Percentiles rank a stretch among this genome's conserved stretches.
These are phyloP conservation scores for Holcopasites calliopsidis DNA, from an alignment of 1,140 invertebrate species.

Conservation along the genomic window DNA sequence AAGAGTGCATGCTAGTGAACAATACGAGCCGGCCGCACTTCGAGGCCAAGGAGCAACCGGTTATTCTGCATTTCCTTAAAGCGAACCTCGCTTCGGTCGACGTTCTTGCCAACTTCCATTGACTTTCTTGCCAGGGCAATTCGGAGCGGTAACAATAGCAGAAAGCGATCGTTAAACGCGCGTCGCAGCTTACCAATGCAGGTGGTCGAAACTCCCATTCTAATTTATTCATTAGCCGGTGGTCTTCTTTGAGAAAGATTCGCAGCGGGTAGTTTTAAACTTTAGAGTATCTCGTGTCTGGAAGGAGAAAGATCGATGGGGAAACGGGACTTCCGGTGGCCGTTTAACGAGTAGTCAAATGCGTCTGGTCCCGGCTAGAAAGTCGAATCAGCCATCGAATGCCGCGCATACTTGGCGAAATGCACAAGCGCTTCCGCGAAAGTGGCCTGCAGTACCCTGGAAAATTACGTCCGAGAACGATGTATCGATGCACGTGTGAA, in stretches of 20 bases:
- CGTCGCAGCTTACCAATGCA: neutral
- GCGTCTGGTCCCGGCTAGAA: constrained; percentile 67
- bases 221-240: neutral
- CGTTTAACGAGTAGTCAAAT: constrained; percentile 62
- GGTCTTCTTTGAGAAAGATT: too few relatives aligned
- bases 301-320: neutral
- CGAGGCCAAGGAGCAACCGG: constrained; percentile 66
- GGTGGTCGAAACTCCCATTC: neutral
- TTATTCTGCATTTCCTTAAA: constrained; percentile 73
- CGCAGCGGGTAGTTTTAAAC: too few relatives aligned
- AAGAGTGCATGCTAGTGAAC: constrained; percentile 37
- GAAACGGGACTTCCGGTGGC: constrained; percentile 44
- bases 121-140: constrained; percentile 22
- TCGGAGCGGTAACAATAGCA: constrained; percentile 15
- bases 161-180: neutral
- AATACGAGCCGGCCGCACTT: constrained; percentile 49
- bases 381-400: constrained; percentile 69
- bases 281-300: too few relatives aligned
- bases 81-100: constrained; percentile 59
- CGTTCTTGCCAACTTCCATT: constrained; percentile 27
- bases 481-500: constrained; percentile 32
- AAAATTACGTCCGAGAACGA: constrained; percentile 32
- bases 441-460: constrained; percentile 52
- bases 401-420: constrained; percentile 61
- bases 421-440: constrained; percentile 71